These are phyloP conservation scores for Tyria jacobaeae DNA, from an alignment of 2,888 invertebrate species.

Conservation along the genomic window DNA sequence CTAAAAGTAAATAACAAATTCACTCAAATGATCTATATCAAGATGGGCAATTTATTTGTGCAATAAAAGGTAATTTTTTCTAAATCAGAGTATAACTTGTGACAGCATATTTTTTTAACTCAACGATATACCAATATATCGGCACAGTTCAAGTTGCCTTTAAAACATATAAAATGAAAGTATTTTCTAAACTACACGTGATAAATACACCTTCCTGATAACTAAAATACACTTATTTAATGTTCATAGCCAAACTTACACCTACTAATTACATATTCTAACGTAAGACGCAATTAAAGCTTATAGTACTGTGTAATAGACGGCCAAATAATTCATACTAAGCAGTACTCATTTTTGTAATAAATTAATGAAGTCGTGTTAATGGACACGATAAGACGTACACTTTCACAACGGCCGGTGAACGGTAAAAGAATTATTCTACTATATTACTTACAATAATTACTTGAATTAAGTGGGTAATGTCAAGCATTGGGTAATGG, in stretches of 20 bases:
- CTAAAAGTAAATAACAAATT: too few relatives aligned
- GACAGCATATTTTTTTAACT: not conserved
- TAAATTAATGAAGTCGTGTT: constrained; percentile 24
- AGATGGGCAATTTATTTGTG: not conserved
- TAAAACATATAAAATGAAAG: not conserved
- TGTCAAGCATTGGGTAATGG: too few relatives aligned
- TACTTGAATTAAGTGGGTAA: too few relatives aligned
- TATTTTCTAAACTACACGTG: too few relatives aligned
- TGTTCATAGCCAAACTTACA: too few relatives aligned
- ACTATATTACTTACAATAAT: too few relatives aligned
- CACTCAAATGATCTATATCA: not conserved
- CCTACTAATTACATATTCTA: too few relatives aligned
- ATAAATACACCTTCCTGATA: too few relatives aligned
- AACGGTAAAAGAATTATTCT: too few relatives aligned
- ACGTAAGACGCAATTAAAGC: not conserved
- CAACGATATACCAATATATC: not conserved
- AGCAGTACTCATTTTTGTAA: constrained; percentile 22
- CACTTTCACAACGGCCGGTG: constrained; percentile 18
- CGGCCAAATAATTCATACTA: constrained; percentile 12
- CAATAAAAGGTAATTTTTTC: not conserved
- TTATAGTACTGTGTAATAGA: constrained; percentile 15
- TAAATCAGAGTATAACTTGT: not conserved
- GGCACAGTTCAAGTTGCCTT: not conserved
- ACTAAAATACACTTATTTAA: too few relatives aligned
- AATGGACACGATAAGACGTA: constrained; percentile 18